phyloP scores from a whole-genome alignment of 2,113 vertebrate genomes.

The Chionomys nivalis region DNA sequence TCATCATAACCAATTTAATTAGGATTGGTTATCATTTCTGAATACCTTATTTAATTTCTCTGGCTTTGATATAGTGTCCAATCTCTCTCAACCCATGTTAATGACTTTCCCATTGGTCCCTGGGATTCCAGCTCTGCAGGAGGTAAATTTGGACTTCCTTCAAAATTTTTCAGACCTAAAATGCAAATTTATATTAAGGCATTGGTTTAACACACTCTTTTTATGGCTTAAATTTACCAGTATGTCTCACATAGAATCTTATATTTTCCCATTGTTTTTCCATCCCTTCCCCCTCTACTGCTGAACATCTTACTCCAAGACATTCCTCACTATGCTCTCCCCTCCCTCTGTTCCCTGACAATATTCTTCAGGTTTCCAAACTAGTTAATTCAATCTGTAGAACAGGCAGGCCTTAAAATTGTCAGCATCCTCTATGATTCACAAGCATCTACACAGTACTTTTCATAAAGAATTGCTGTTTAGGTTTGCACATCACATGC shows the following conservation, averaged over 20 bases:
- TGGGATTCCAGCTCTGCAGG: background rate
- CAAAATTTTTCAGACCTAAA: slow-evolving; percentile 3
- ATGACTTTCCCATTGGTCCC: background rate
- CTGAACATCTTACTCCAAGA: background rate
- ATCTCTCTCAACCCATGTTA: background rate
- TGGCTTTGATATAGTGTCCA: background rate
- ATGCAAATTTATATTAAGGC: background rate
- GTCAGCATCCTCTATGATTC: background rate
- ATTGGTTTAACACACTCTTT: background rate
- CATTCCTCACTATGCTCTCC: background rate
- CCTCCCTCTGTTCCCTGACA: background rate
- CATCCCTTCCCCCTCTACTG: background rate
- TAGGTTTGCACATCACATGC: background rate
- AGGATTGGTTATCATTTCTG: slow-evolving; percentile 46
- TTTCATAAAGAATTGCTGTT: background rate
- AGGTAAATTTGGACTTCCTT: background rate
- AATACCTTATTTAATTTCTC: slow-evolving; percentile 17
- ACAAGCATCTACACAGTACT: background rate
- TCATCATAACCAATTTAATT: background rate
- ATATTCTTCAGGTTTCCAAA: slow-evolving; percentile 17
- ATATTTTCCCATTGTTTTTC: background rate
- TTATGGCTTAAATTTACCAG: background rate
- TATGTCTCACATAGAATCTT: background rate
- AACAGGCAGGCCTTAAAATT: background rate
- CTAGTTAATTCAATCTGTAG: background rate